These are phyloP conservation scores for Drosophila tani DNA, from an alignment of 1,140 invertebrate genomes.

Conservation along the genomic window DNA sequence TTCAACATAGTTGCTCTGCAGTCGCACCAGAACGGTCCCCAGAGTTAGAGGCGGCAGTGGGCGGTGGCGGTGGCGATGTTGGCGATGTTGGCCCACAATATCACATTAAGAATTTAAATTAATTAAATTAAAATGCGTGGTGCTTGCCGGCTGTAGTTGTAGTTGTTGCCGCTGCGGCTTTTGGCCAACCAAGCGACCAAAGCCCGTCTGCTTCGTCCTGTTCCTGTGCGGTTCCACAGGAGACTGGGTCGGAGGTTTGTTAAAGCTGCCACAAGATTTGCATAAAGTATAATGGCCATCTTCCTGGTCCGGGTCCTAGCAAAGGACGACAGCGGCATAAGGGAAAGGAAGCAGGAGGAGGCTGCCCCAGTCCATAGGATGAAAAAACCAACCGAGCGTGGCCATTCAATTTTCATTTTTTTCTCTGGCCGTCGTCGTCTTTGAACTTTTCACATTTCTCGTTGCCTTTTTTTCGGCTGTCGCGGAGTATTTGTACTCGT, in stretches of 20 bases:
- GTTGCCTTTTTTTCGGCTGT: constrained; percentile 64
- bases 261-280: constrained; percentile 81
- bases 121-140: constrained; percentile 82
- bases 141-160: constrained; percentile 1
- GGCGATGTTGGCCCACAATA: constrained; percentile 46
- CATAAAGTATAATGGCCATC: constrained; percentile 81
- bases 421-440: constrained; percentile 59
- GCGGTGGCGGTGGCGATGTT: neutral
- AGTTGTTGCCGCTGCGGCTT: constrained; percentile 42
- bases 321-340: constrained; percentile 7
- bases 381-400: constrained; percentile 57
- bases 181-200: constrained; percentile 30
- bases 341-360: neutral
- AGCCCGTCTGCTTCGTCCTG: constrained; percentile 28
- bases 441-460: constrained; percentile 79
- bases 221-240: constrained; percentile 38
- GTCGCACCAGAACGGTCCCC: constrained; percentile 23
- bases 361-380: constrained; percentile 10
- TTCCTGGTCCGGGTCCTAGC: constrained; percentile 55
- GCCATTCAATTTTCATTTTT: constrained; percentile 82
- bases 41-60: constrained; percentile 47
- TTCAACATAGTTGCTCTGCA: constrained; percentile 30
- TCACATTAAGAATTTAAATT: constrained; percentile 83
- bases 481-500: constrained; percentile 77
- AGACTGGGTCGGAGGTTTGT: constrained; percentile 53